Evolutionary conservation across 1,140 invertebrate species (phyloP).

Genomic region (Venustaconcha ellipsiformis): DNA sequence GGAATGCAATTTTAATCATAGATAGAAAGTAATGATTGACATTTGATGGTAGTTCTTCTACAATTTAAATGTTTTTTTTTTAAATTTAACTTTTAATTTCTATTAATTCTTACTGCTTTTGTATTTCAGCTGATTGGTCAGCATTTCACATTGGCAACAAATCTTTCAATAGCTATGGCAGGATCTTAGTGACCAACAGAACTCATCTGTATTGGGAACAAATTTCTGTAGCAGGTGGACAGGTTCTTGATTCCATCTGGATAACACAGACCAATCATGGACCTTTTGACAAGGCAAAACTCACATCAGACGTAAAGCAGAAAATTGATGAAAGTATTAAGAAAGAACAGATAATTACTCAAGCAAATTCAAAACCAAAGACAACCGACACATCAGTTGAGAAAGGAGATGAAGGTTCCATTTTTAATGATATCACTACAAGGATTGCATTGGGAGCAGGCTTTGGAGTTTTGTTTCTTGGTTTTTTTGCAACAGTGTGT

Average conservation of each 20-base stretch:
- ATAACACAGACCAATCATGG: slow-evolving; percentile 53
- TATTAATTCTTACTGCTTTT: background rate
- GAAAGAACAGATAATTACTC: slow-evolving; percentile 6
- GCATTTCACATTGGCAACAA: slow-evolving; percentile 73
- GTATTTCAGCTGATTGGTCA: slow-evolving; percentile 47
- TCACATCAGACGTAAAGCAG: slow-evolving; percentile 28
- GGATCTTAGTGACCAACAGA: slow-evolving; percentile 83
- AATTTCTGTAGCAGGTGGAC: slow-evolving; percentile 74
- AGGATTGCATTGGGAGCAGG: slow-evolving; percentile 25
- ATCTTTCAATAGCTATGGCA: slow-evolving; percentile 82
- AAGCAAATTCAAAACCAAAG: slow-evolving; percentile 6
- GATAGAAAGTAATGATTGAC: too few species aligned
- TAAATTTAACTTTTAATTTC: too few species aligned
- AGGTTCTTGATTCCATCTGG: slow-evolving; percentile 51
- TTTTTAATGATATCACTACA: slow-evolving; percentile 24
- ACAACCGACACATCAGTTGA: slow-evolving; percentile 18
- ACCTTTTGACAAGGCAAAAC: slow-evolving; percentile 34
- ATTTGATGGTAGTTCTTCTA: too few species aligned
- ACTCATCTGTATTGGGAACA: slow-evolving; percentile 93
- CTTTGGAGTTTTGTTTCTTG: slow-evolving; percentile 28
- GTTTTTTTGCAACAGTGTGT: slow-evolving; percentile 28
- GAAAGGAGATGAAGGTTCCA: slow-evolving; percentile 11
- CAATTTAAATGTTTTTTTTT: too few species aligned
- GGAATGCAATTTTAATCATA: too few species aligned
- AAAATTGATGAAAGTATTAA: slow-evolving; percentile 38